These are phyloP conservation scores for Stegastes partitus DNA, from an alignment of 2,113 vertebrate genomes.

Conservation along the genomic window DNA sequence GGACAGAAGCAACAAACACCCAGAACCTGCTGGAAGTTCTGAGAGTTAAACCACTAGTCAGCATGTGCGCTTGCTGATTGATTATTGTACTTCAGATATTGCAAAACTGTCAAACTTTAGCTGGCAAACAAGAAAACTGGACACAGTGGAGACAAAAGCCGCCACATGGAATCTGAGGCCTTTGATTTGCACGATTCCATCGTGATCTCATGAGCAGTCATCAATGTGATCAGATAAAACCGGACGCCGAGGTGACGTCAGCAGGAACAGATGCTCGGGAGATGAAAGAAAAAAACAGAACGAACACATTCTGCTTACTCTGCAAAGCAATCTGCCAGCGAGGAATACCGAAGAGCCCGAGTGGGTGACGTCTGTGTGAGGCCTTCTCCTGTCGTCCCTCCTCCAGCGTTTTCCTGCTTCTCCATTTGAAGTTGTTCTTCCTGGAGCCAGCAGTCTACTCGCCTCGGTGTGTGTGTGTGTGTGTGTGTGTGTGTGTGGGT, in stretches of 20 bases:
- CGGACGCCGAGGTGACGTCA: constrained; percentile 55
- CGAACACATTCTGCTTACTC: constrained; percentile 27
- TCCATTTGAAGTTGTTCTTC: constrained; percentile 82
- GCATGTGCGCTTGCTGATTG: no score
- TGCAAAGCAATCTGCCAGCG: constrained; percentile 31
- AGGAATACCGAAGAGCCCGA: constrained; percentile 10
- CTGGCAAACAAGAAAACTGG: neutral
- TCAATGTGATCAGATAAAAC: constrained; percentile 58
- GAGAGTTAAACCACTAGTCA: no score
- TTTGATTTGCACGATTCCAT: constrained; percentile 74
- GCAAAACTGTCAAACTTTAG: no score
- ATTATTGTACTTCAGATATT: no score
- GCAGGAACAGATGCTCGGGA: constrained; percentile 32
- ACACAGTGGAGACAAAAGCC: neutral
- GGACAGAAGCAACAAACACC: no score
- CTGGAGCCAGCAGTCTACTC: constrained; percentile 83
- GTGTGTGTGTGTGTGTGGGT: constrained; percentile 32
- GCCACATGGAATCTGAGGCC: constrained; percentile 8
- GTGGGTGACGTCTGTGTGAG: constrained; percentile 41
- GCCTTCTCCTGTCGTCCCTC: constrained; percentile 50
- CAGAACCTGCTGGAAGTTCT: no score
- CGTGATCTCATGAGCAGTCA: constrained; percentile 56
- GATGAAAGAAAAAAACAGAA: constrained; percentile 40
- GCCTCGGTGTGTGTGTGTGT: neutral
- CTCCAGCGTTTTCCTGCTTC: constrained; percentile 67